A percentile compares a stretch with the other conserved stretches of the same genome.
Conservation (phyloP, 2,113 vertebrate species). For the Calidris pugnax region DNA sequence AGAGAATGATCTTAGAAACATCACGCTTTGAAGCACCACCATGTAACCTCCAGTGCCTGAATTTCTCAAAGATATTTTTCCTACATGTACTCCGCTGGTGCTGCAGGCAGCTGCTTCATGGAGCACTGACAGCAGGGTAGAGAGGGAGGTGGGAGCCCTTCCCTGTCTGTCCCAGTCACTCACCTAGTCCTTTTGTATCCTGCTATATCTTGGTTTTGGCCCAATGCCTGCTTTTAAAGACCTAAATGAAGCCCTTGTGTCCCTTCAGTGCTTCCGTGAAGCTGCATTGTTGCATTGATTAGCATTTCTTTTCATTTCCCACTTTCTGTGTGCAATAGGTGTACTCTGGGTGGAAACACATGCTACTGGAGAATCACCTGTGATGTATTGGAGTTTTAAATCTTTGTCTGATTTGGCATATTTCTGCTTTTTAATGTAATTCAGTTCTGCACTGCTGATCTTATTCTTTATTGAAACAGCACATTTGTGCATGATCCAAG, state of each 20-base stretch:
- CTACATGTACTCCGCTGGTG: fast-evolving
- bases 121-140: background rate
- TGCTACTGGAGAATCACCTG: constrained; percentile 24
- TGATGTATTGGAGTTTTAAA: constrained; percentile 2
- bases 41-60: background rate
- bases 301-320: constrained; percentile 39
- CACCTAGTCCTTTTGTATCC: background rate
- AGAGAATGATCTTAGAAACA: background rate
- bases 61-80: background rate
- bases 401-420: constrained; percentile 58
- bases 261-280: background rate
- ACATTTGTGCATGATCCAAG: constrained; percentile 39
- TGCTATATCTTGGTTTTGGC: background rate
- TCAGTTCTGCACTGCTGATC: constrained; percentile 44
- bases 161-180: background rate
- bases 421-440: constrained; percentile 60
- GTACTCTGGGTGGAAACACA: background rate
- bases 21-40: background rate
- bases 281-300: background rate
- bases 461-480: constrained; percentile 55
- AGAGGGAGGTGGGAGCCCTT: background rate
- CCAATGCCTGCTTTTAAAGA: background rate
- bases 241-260: background rate
- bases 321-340: background rate
- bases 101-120: background rate